phyloP scores from a whole-genome alignment of 2,113 vertebrate species.

The Narcine bancroftii region DNA sequence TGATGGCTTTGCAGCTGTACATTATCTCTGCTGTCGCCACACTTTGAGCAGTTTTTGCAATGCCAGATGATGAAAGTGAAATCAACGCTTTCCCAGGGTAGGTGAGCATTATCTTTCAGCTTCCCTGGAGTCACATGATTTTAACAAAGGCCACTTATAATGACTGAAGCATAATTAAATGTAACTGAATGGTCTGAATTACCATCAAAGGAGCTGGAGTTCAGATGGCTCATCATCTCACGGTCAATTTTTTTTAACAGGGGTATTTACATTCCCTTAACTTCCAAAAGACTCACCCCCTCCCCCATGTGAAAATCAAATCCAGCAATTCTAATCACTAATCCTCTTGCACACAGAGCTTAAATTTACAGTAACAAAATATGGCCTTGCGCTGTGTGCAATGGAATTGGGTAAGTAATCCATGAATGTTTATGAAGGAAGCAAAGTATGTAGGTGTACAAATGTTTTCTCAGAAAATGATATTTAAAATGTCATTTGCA shows the following conservation, averaged over 20 bases:
- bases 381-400: background rate
- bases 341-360: background rate
- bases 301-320: background rate
- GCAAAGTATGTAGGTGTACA: background rate
- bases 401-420: background rate
- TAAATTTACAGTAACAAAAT: conserved; percentile 4
- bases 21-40: background rate
- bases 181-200: background rate
- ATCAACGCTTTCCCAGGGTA: background rate
- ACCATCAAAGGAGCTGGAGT: background rate
- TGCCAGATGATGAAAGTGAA: background rate
- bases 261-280: background rate
- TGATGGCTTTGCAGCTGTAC: background rate
- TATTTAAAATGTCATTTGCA: background rate
- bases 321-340: background rate
- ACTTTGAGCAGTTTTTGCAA: background rate
- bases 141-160: conserved; percentile 15
- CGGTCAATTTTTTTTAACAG: background rate
- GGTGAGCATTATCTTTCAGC: conserved; percentile 27
- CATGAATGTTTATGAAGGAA: background rate
- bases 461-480: background rate
- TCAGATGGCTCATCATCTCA: background rate
- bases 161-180: background rate
- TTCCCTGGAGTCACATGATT: background rate
- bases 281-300: background rate